Base-by-base conservation (phyloP, 2,113 vertebrate genomes). In the Phodopus roborovskii region DNA sequence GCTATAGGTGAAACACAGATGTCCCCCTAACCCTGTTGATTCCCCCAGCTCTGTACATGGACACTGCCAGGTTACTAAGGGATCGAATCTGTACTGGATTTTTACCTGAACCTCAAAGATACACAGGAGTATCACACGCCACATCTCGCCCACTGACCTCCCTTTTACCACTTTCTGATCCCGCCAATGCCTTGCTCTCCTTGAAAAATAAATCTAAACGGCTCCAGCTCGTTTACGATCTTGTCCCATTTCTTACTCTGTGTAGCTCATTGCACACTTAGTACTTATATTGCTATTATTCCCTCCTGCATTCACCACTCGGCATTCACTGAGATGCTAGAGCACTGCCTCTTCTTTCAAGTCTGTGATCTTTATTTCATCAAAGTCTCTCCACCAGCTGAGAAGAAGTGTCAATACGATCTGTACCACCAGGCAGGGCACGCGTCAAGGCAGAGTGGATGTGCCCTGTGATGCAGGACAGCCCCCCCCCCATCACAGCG, bases 121-220 rank as follows among this genome's bases (percentile, higher is more conserved):
- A 82, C 70, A 13, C 42, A 58, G 7, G 77, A 16, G 10, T 77
- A 66, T 19, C 74, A n/a, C 26, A 45, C 33, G 26, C 9, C 58
- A 13, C 5, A 17, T 64, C 79, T 85, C 94, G 58, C 30, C 89
- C 91, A 78, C 1, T 92, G 88, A 92, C 53, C 78, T 96, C 60
- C 33, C 90, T 85, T 85, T 81, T 79, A 94, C 60, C n/a, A n/a
- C 85, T 87, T 74, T 90, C 73, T 66, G 12, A 60, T 88, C 79
- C 70, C 30, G 15, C 30, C 77, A 94, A 90, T 60, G n/a, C 53
- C 70, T 53, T 2, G 4, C 19, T 71, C 1, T 50, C 20, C n/a
- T 92, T 94, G 82, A 91, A 92, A 94, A 88, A 75, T 88, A 70
- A 94, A 88, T 88, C 16, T 81, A 90, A 88, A 53, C n/a, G 50